Percentiles rank a stretch among this genome's conserved stretches.
Conservation (phyloP, 53 echinoderm and acorn worm species). For the Stichopus horrens region DNA sequence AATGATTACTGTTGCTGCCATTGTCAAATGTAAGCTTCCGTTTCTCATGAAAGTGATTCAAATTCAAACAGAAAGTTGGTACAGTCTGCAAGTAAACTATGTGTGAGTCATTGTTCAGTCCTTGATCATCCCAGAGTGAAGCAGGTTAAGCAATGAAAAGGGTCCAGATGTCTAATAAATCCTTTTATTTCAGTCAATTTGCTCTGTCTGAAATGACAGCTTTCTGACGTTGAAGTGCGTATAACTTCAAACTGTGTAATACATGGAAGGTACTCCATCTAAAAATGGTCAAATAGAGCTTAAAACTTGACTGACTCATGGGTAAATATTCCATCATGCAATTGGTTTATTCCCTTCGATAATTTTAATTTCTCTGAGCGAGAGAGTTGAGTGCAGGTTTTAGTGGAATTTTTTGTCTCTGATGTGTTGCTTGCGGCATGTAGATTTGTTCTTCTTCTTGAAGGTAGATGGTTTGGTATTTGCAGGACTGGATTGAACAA, state of each 20-base stretch:
- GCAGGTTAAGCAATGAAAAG: background rate
- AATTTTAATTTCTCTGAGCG: no score
- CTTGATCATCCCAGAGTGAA: background rate
- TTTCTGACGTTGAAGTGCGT: background rate
- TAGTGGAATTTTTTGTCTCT: no score
- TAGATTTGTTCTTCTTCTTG: no score
- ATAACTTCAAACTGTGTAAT: background rate
- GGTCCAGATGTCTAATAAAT: background rate
- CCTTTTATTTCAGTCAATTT: slow-evolving; percentile 16
- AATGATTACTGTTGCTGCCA: no score
- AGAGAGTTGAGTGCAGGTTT: no score
- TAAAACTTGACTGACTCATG: background rate
- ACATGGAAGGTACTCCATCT: background rate
- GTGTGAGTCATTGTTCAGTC: background rate
- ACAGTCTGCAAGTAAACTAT: background rate
- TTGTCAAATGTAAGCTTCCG: no score
- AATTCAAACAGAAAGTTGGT: no score
- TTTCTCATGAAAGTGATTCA: no score
- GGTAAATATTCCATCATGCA: background rate
- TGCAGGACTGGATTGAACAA: no score
- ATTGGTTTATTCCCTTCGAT: background rate
- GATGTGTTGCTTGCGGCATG: no score
- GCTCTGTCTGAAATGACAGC: slow-evolving; percentile 12
- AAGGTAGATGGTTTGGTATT: no score
- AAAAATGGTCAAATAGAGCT: background rate